phyloP scores from a whole-genome alignment of 2,797 vertebrate genomes.

The Rhincodon typus region DNA sequence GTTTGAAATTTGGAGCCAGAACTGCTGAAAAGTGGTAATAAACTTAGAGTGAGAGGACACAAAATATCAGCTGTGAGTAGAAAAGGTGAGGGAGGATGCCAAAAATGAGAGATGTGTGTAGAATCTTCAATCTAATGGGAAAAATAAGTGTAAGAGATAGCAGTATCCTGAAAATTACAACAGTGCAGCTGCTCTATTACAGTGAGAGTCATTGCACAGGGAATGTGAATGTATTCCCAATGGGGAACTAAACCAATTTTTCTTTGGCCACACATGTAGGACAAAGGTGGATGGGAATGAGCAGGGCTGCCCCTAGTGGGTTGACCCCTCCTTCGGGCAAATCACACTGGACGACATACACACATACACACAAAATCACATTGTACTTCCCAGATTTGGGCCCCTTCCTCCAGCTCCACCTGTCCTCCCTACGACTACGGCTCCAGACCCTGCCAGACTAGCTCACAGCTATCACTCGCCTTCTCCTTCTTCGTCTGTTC shows the following conservation, averaged over 20 bases:
- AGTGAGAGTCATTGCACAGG: not conserved
- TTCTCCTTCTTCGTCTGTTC: too few relatives aligned
- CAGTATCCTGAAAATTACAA: not conserved
- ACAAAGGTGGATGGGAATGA: not conserved
- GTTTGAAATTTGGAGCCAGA: slow-evolving; percentile 6
- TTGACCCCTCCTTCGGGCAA: not conserved
- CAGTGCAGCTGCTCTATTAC: not conserved
- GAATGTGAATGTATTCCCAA: not conserved
- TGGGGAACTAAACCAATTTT: not conserved
- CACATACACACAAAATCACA: too few relatives aligned
- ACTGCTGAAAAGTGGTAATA: not conserved
- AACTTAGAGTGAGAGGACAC: not conserved
- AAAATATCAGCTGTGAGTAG: not conserved
- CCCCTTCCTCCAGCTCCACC: too few relatives aligned
- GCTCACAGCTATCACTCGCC: too few relatives aligned
- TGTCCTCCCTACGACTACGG: too few relatives aligned
- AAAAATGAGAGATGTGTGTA: not conserved
- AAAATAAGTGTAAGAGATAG: not conserved
- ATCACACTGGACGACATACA: too few relatives aligned
- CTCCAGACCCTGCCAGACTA: too few relatives aligned
- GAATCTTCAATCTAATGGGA: not conserved
- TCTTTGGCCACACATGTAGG: not conserved
- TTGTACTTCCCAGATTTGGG: too few relatives aligned
- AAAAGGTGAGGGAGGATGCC: slow-evolving; percentile 2
- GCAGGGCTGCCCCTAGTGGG: not conserved